Base-by-base conservation (phyloP, 1,140 invertebrate genomes). In the Aphelenchoides fujianensis region DNA sequence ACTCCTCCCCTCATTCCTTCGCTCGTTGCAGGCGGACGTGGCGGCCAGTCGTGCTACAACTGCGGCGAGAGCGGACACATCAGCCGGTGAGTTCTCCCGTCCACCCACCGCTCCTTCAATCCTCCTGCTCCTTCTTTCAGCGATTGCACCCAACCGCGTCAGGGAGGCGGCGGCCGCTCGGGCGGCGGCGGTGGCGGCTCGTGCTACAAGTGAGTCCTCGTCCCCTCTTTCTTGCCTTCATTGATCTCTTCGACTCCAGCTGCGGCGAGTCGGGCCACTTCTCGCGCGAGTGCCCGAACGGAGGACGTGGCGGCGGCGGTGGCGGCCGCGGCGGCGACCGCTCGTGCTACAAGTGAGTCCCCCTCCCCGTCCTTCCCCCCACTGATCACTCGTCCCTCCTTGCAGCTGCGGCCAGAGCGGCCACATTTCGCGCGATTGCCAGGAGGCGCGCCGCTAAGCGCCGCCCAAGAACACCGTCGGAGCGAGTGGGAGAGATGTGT, bases 231-330 rank as follows among this genome's bases (percentile, higher is more conserved):
- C 12, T 16, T 48, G 41, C 23, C 41, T 16, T 48, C 41, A 48
- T 16, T 16, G 12, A 16, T n/a, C n/a, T n/a, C n/a, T n/a, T n/a
- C n/a, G n/a, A n/a, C n/a, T n/a, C n/a, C n/a, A n/a, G n/a, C n/a
- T n/a, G n/a, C n/a, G n/a, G n/a, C n/a, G n/a, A n/a, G n/a, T 48
- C 41, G 23, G 55, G 55, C 55, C 55, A 59, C 34, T 59, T 59
- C 19, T 27, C 55, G 23, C 55, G 55, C 34, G 55, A 59, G 55
- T 59, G 55, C 55, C 5, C 55, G n/a, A n/a, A 48, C 23, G n/a
- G n/a, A n/a, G 41, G 41, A 48, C 41, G 55, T 59, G 27, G 34
- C 28, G 55, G 55, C 7, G 55, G 55, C 12, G 23, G 34, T 23
- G 5, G 23, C 7, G 55, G n/a, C n/a, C n/a, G 55, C 7, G 55